Base-by-base conservation (phyloP, 2,113 vertebrate species). In the Hippocampus comes region DNA sequence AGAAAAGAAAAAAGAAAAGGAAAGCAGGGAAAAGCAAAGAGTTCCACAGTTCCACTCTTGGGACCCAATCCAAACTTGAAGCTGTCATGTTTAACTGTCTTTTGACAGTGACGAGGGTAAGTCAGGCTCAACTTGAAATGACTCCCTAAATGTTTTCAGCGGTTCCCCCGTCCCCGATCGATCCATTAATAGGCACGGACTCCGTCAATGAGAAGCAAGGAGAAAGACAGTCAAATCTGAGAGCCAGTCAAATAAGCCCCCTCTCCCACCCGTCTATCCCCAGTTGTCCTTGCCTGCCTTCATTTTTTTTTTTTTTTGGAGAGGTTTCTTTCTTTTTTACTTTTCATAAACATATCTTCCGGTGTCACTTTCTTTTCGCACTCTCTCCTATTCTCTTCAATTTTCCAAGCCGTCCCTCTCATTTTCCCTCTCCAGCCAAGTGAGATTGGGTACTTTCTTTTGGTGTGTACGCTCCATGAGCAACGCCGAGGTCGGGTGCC, bases 71-170 rank as follows among this genome's bases (percentile, higher is more conserved):
- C 55, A 23, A 48, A 84, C 56, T 46, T 63, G 20, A 70, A 68
- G 66, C 65, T n/a, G 61, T 75, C 51, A 21, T n/a, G 67, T 76
- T 23, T 55, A 61, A 63, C 42, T 71, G 67, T 18, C 65, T 74
- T 72, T 2, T 20, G 70, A 72, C 75, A 81, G 69, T 1, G 27
- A 70, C 0, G n/a, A 66, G 63, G 68, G 61, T 20, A 42, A 84
- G 71, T 69, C 53, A 60, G 75, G 74, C 63, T 80, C 57, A 84
- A 87, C 86, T 85, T 86, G 71, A 75, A 81, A 82, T 77, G 81
- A 85, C 79, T 84, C 70, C 67, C 8, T n/a, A 34, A 23, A 34
- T 76, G 55, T 75, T 57, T 61, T 73, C 69, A 71, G 72, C 68
- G 65, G 7, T 51, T 66, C 75, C 67, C 34, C 53, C 1, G 20